Conservation (phyloP, 2,888 invertebrate species). For the Drosophila buzzatii region DNA sequence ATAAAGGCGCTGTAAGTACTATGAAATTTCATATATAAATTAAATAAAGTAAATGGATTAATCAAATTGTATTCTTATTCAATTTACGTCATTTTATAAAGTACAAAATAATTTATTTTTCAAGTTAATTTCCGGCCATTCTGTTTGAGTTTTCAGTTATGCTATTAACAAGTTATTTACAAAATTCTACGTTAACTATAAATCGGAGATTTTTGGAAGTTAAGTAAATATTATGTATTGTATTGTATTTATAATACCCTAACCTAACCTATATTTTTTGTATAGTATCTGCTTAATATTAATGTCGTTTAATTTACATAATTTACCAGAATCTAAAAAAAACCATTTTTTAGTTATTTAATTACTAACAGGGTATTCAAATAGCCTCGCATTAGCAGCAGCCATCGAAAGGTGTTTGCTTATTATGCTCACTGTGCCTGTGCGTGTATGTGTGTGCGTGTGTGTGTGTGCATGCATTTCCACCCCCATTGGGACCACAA, state of each 20-base stretch:
- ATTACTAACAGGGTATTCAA: neutral
- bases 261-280: too few species aligned
- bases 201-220: neutral
- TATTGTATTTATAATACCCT: neutral
- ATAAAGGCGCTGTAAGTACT: too few species aligned
- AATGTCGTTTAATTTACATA: too few species aligned
- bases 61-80: too few species aligned
- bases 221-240: neutral
- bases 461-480: constrained; percentile 18
- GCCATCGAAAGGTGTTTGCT: constrained; percentile 25
- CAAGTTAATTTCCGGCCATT: neutral
- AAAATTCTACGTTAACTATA: neutral
- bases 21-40: too few species aligned
- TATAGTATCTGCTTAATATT: too few species aligned
- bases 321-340: too few species aligned
- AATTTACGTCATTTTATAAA: too few species aligned
- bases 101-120: neutral
- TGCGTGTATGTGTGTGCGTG: constrained; percentile 4
- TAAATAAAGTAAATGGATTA: too few species aligned
- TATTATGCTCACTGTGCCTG: constrained; percentile 16
- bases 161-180: too few species aligned
- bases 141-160: neutral
- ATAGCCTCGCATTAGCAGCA: neutral
- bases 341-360: neutral
- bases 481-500: constrained; percentile 36